Conservation (phyloP, 2,888 invertebrate species). For the Nasonovia ribisnigri region DNA sequence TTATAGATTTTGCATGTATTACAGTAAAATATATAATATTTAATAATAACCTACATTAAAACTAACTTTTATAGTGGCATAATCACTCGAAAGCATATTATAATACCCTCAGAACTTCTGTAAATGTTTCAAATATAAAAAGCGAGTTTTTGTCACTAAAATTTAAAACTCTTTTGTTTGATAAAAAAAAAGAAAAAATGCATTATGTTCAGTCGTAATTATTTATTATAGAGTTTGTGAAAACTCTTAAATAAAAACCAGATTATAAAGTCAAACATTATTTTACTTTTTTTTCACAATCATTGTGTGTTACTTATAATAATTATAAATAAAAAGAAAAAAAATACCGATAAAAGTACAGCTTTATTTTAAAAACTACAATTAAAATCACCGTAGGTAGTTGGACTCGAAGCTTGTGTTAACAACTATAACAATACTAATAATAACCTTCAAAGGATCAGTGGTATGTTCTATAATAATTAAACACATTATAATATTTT, state of each 20-base stretch:
- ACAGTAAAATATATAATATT: conserved; percentile 7
- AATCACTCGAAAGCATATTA: not conserved
- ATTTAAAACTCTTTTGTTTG: not conserved
- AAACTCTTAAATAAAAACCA: not conserved
- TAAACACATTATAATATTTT: not conserved
- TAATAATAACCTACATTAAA: not conserved
- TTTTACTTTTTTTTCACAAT: not conserved
- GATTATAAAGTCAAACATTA: not conserved
- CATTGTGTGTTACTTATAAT: not conserved
- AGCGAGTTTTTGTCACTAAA: not conserved
- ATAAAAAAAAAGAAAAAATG: not conserved
- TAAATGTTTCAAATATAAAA: not conserved
- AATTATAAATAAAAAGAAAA: not conserved
- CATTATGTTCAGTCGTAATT: not conserved
- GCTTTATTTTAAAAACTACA: not conserved
- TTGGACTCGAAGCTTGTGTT: not conserved
- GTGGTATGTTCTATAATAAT: not conserved
- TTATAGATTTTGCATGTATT: not conserved
- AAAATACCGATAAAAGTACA: not conserved
- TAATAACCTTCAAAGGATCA: not conserved
- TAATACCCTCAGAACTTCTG: not conserved
- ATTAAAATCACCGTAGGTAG: not conserved
- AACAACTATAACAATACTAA: not conserved
- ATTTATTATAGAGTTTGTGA: not conserved
- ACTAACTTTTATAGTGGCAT: not conserved